Base-by-base conservation (phyloP, 2,888 invertebrate genomes). In the Drosophila anomalipes region DNA sequence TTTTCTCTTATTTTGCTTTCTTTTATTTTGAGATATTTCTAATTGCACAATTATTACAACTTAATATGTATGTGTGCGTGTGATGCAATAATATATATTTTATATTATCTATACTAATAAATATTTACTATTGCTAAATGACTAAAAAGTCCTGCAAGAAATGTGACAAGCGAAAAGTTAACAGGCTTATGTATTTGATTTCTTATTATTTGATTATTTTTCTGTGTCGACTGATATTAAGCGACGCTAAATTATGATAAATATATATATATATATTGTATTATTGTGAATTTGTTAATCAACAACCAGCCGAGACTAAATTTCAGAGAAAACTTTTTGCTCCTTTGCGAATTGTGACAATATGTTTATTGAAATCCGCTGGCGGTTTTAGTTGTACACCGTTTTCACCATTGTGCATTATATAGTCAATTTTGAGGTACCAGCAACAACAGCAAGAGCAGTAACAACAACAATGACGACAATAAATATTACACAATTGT, bases 401-500 rank as follows among this genome's bases (percentile, higher is more conserved):
- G 47, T 47, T 37, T 49, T 49, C 14, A 26, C 10, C 4, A 7
- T 19, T 28, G 19, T 52, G 39, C n/a, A 39, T 10, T 39, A 22
- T 22, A 26, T 26, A 49, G 39, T 59, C 47, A 61, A 54, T 3
- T 35, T 61, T 61, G 35, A 58, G 64, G 33, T 74, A 44, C 33
- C 35, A 64, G 22, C 14, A 33, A 28, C 33, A 58, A 1, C 12
- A 26, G 9, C 44, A 54, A 59, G 30, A 61, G 51, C 47, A 44
- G 39, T 22, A 52, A 26, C n/a, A 35, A 35, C 37, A 64, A 53
- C 32, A 37, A 22, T 33, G 47, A 22, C 33, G 30, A 61, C 44
- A 74, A 59, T 9, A 47, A 63, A 39, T 77, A 70, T 70, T 74
- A 65, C 70, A 64, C 74, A 86, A 86, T 79, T 83, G 81, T 76